A percentile compares a stretch with the other conserved stretches of the same genome.
Evolutionary conservation across 2,888 invertebrate genomes (phyloP).

Genomic region (Tenthredo livida): DNA sequence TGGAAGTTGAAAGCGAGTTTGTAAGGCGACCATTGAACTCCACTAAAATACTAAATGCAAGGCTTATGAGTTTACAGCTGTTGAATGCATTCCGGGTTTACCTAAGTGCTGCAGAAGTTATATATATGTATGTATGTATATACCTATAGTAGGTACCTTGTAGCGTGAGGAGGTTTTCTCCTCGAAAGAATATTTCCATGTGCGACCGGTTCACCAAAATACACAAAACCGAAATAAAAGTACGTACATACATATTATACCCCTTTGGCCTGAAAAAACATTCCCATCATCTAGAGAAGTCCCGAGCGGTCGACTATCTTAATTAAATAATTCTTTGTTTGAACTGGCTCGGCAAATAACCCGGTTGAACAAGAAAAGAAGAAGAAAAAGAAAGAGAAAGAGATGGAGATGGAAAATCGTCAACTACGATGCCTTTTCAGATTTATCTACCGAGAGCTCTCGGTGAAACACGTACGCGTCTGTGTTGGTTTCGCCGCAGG

Average conservation of each 20-base stretch:
- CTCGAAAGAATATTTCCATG: slow-evolving; percentile 27
- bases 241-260: not conserved
- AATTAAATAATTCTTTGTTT: slow-evolving; percentile 51
- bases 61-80: slow-evolving; percentile 10
- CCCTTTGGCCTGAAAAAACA: slow-evolving; percentile 34
- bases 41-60: not conserved
- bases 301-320: slow-evolving; percentile 30
- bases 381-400: not conserved
- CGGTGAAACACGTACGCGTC: too few species aligned
- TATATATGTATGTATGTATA: too few species aligned
- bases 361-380: not conserved
- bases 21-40: not conserved
- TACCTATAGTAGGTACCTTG: not conserved
- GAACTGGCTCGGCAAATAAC: slow-evolving; percentile 42
- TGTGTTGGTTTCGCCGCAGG: too few species aligned
- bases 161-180: not conserved
- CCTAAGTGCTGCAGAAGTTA: slow-evolving; percentile 24
- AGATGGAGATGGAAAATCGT: slow-evolving; percentile 1
- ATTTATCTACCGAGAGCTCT: not conserved
- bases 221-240: slow-evolving; percentile 28
- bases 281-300: slow-evolving; percentile 35
- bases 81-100: not conserved
- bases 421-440: slow-evolving; percentile 10
- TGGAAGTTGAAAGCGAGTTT: not conserved
- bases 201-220: slow-evolving; percentile 30